Base-by-base conservation (phyloP, 2,113 vertebrate genomes). In the Cyprinodon variegatus region DNA sequence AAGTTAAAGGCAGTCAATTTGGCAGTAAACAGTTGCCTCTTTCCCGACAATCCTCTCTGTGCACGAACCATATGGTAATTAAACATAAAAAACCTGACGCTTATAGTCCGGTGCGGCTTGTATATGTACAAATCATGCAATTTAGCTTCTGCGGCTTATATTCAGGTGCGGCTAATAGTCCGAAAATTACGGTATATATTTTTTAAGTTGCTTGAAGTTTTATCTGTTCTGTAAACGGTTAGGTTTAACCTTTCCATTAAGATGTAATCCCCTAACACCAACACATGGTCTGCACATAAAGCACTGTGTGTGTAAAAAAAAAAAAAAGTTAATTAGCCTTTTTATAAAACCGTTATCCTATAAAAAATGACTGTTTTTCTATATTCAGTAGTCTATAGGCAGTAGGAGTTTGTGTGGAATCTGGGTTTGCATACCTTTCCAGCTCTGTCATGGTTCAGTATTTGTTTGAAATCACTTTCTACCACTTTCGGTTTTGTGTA, bases 391-490 rank as follows among this genome's bases (percentile, higher is more conserved):
- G 4, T 14, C 50, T 57, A 8, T 57, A n/a, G 9, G 40, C n/a
- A n/a, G 17, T n/a, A n/a, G 17, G 50, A 57, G 50, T 20, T 57
- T 57, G 6, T 57, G 50, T 20, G n/a, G 50, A 57, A n/a, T 57
- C 50, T 57, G 17, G 17, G 50, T n/a, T 20, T n/a, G 50, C 50
- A n/a, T 75, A 0, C 15, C 10, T 61, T 17, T 46, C 29, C 1
- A 36, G 15, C 67, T 37, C 45, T 14, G 20, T 62, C 61, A 46
- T 6, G 15, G 40, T 80, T 29, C 10, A 29, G 50, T 57, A 57
- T 46, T 4, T 71, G 4, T 61, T 64, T 69, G 15, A 74, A 61
- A 64, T 63, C 13, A n/a, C 43, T 83, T 69, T 67, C n/a, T 1
- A 1, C 68, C 14, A 10, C 17, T 36, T 64, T 68, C 4, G 45